Evolutionary conservation across 30 jellyfish, hydroid and myxozoan species (phyloP), one percentile per base, ranked within the genome.

Genomic region (Aurelia aurita): DNA sequence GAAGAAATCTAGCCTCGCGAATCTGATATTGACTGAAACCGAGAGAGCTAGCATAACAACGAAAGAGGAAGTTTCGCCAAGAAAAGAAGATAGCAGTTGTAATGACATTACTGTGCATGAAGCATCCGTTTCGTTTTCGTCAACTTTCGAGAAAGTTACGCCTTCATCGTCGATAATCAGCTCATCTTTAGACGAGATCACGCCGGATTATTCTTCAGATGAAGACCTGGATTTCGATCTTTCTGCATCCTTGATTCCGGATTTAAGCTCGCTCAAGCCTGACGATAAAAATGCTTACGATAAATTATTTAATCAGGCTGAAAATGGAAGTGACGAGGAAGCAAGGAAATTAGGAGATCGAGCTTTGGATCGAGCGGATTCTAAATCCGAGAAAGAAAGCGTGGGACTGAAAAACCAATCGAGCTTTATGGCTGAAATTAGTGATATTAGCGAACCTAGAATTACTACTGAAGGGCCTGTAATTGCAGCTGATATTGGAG

Each of bases 71-170:
- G 51, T 39, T 39, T 39, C 51, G 1, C 7, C 58, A 43, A 58
- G 45, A 13, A 27, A 58, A 20, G 60, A 54, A 46, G 66, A 76
- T 76, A 14, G 5, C n/a, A 22, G 75, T 27, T 6, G 14, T 18
- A 28, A 3, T 45, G 79, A 67, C 29, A 26, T 35, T 31, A 75
- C 87, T 10, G 62, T 59, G 22, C 58, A 75, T 23, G 70, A 75
- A 20, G 82, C 67, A 18, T 67, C 85, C 18, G 60, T 51, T 22
- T 80, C 90, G 58, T 81, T 81, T 69, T 81, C 91, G 25, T 81
- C 91, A 54, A 81, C 91, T 8, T 68, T 81, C 53, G 91, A 69
- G 10, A 81, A 66, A n/a, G 78, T 81, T 43, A 81, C 91, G 58
- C 91, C 91, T 2, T 67, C 85, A 29, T 68, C 91, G 1, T 81